phyloP scores from a whole-genome alignment of 1,140 invertebrate species.

The Plodia interpunctella region DNA sequence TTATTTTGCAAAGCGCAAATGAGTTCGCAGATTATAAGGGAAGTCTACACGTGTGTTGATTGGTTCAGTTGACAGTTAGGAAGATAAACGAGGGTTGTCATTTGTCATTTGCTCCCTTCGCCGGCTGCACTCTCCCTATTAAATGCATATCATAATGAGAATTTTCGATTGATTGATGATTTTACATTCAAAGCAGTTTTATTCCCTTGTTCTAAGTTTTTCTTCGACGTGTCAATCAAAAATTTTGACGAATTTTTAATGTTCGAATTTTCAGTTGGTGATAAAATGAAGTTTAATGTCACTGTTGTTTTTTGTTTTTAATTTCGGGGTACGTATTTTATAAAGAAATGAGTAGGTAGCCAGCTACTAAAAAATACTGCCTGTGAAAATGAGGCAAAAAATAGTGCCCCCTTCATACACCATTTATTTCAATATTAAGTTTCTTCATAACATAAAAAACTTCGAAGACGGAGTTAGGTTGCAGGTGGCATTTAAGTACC shows the following conservation, averaged over 20 bases:
- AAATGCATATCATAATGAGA: conserved; percentile 63
- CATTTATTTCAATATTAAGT: too few relatives aligned
- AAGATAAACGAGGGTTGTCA: conserved; percentile 69
- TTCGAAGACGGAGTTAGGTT: too few relatives aligned
- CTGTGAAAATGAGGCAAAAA: too few relatives aligned
- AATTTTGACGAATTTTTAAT: not conserved
- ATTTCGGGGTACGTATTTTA: too few relatives aligned
- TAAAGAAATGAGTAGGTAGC: too few relatives aligned
- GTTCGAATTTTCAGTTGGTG: too few relatives aligned
- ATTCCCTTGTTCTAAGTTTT: conserved; percentile 4
- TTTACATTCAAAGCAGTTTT: conserved; percentile 10
- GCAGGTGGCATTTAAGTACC: too few relatives aligned
- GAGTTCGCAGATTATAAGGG: conserved; percentile 22
- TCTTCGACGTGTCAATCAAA: not conserved
- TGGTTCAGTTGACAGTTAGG: conserved; percentile 69
- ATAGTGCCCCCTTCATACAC: too few relatives aligned
- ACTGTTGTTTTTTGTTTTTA: too few relatives aligned
- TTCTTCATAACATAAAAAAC: too few relatives aligned
- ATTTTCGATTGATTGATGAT: conserved; percentile 63
- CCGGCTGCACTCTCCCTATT: conserved; percentile 52
- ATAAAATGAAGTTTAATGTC: too few relatives aligned
- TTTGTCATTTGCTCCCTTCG: conserved; percentile 61
- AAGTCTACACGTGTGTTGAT: conserved; percentile 60
- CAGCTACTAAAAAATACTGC: too few relatives aligned
- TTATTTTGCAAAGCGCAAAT: not conserved